Evolutionary conservation across 2,797 vertebrate genomes (phyloP).

Genomic region (Paguma larvata): DNA sequence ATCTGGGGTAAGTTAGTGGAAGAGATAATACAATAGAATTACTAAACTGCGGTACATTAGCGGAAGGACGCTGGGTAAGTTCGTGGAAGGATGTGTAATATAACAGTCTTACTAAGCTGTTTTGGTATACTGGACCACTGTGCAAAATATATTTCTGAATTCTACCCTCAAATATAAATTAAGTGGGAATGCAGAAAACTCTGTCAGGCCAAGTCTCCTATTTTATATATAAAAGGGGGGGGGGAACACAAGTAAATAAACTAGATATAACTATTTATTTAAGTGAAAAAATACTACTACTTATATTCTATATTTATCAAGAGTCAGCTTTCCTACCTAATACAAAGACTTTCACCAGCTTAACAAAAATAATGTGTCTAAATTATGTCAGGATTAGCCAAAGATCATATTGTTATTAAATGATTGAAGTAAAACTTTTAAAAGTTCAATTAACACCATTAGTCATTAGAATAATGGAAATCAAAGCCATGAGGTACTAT

Average conservation of each 20-base stretch:
- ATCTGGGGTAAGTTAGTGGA: background rate
- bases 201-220: background rate
- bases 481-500: conserved; percentile 14
- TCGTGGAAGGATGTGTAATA: background rate
- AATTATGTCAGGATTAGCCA: background rate
- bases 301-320: background rate
- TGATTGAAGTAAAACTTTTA: background rate
- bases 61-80: background rate
- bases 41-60: background rate
- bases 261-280: conserved; percentile 33
- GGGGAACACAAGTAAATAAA: background rate
- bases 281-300: conserved; percentile 29
- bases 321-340: conserved; percentile 1
- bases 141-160: conserved; percentile 55
- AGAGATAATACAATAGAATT: background rate
- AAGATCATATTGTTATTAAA: background rate
- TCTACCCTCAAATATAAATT: conserved; percentile 49
- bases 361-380: conserved; percentile 22
- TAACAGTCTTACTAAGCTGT: background rate
- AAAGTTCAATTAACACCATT: background rate
- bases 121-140: background rate
- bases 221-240: background rate
- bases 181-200: conserved; percentile 34
- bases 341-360: background rate
- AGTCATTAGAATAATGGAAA: conserved; percentile 23